A percentile compares a stretch with the other conserved stretches of the same genome.
phyloP scores from a whole-genome alignment of 2,888 invertebrate species.

The Homarus gammarus region DNA sequence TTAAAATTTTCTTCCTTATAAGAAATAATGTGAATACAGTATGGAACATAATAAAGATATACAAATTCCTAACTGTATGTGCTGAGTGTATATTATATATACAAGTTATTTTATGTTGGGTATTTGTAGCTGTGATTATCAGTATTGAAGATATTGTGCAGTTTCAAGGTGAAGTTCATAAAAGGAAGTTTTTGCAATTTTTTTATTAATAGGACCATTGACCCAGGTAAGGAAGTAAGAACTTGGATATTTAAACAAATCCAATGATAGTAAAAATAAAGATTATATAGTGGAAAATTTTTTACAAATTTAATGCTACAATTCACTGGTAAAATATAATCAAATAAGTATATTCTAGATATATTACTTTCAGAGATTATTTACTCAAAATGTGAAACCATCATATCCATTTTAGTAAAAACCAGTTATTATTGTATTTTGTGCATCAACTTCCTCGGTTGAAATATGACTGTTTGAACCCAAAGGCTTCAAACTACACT shows the following conservation, averaged over 20 bases:
- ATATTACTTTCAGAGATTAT: neutral
- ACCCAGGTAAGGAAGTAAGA: neutral
- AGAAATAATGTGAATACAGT: neutral
- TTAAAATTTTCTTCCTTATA: conserved; percentile 2
- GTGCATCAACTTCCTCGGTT: conserved; percentile 29
- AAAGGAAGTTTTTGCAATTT: neutral
- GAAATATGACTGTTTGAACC: conserved; percentile 6
- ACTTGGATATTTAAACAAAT: neutral
- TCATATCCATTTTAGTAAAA: neutral
- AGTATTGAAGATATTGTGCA: conserved; percentile 14
- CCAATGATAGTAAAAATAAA: neutral
- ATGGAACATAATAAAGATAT: neutral
- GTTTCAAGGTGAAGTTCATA: neutral
- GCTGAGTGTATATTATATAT: conserved; percentile 40
- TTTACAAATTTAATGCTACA: neutral
- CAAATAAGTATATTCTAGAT: neutral
- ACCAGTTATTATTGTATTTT: conserved; percentile 7
- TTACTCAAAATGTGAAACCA: neutral
- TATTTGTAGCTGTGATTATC: conserved; percentile 19
- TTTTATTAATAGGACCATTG: neutral
- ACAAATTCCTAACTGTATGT: conserved; percentile 27
- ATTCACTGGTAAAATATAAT: conserved; percentile 6
- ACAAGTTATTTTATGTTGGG: conserved; percentile 23
- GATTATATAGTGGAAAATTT: neutral
- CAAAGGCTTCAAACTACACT: conserved; percentile 7